phyloP scores from a whole-genome alignment of 2,888 invertebrate genomes.

The Volucella inflata region DNA sequence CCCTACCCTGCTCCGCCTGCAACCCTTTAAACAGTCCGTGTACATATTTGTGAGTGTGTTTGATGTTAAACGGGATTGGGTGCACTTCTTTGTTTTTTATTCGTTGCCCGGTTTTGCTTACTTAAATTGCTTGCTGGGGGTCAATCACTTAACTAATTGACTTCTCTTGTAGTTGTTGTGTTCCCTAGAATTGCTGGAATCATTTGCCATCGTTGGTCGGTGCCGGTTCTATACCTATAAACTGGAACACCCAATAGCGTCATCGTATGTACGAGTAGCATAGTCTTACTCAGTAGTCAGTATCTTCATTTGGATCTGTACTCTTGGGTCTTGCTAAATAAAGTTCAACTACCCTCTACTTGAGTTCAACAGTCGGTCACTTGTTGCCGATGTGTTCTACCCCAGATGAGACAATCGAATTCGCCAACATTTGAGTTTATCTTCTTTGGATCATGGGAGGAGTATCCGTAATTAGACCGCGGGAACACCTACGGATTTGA shows the following conservation, averaged over 20 bases:
- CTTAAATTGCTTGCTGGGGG: slow-evolving; percentile 51
- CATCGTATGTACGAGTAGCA: not conserved
- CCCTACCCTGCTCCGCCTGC: not conserved
- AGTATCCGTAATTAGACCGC: slow-evolving; percentile 34
- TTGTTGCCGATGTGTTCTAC: slow-evolving; percentile 32
- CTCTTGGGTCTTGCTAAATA: slow-evolving; percentile 41
- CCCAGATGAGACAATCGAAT: not conserved
- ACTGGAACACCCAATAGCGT: slow-evolving; percentile 54
- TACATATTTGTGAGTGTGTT: not conserved
- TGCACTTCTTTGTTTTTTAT: slow-evolving; percentile 32
- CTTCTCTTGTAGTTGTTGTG: slow-evolving; percentile 67
- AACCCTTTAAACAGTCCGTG: not conserved
- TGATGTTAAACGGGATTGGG: not conserved
- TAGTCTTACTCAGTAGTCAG: not conserved
- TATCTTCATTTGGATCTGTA: not conserved
- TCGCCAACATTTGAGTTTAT: too few relatives aligned
- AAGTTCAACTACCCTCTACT: slow-evolving; percentile 65
- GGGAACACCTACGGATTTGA: slow-evolving; percentile 42
- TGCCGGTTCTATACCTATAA: slow-evolving; percentile 20
- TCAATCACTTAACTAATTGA: slow-evolving; percentile 75
- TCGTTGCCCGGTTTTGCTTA: slow-evolving; percentile 2
- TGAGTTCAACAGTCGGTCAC: slow-evolving; percentile 19
- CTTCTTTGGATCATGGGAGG: slow-evolving; percentile 37
- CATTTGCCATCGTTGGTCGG: not conserved
- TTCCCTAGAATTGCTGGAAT: slow-evolving; percentile 16